These are phyloP conservation scores for Orthonyx spaldingii DNA, from an alignment of 2,113 vertebrate species.

Conservation along the genomic window DNA sequence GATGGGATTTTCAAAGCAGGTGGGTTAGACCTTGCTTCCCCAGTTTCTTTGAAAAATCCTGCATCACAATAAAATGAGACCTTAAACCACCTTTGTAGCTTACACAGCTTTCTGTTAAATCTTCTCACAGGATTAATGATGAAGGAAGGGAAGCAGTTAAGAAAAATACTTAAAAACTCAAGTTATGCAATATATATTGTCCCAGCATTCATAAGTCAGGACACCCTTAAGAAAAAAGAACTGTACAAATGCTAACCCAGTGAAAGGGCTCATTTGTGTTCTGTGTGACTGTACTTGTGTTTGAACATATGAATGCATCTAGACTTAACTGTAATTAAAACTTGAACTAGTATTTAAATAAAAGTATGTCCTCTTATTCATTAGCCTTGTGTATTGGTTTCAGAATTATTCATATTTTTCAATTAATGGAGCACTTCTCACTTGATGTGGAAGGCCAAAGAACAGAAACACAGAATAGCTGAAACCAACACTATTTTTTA, in stretches of 20 bases:
- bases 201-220: neutral
- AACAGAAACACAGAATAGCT: neutral
- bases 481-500: neutral
- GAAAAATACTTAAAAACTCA: neutral
- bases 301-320: neutral
- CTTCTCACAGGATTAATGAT: neutral
- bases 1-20: neutral
- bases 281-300: neutral
- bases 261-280: neutral
- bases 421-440: neutral
- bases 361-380: neutral
- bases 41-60: neutral
- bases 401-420: neutral
- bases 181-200: neutral
- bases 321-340: neutral
- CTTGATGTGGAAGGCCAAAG: neutral
- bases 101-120: neutral
- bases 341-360: neutral
- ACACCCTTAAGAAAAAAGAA: neutral
- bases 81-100: neutral
- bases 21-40: neutral
- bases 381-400: neutral
- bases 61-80: neutral
- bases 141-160: neutral
- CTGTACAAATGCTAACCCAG: neutral